Conservation (phyloP, 2,797 vertebrate species). For the Hylomyscus alleni region DNA sequence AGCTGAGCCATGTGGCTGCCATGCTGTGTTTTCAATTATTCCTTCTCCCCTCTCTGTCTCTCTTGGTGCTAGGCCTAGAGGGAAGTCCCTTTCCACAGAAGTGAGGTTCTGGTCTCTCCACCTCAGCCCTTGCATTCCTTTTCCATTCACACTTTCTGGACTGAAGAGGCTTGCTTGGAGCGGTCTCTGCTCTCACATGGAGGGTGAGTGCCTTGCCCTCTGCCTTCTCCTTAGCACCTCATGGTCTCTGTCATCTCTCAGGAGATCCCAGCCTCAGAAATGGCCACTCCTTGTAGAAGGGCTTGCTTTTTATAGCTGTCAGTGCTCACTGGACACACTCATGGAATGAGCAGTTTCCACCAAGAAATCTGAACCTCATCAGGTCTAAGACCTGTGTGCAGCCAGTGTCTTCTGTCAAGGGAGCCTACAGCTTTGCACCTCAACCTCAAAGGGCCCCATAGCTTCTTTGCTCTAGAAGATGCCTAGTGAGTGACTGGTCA, state of each 20-base stretch:
- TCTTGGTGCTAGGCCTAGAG: slow-evolving; percentile 85
- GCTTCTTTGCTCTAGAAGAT: slow-evolving; percentile 77
- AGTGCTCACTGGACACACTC: slow-evolving; percentile 64
- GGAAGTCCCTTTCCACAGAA: slow-evolving; percentile 84
- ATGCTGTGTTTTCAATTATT: slow-evolving; percentile 89
- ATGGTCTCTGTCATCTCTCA: background rate
- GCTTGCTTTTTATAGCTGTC: slow-evolving; percentile 53
- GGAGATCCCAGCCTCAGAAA: background rate
- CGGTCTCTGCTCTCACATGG: slow-evolving; percentile 27
- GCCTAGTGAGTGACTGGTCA: background rate
- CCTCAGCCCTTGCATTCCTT: slow-evolving; percentile 74
- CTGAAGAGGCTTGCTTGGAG: slow-evolving; percentile 16
- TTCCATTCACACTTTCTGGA: background rate
- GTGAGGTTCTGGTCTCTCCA: slow-evolving; percentile 80
- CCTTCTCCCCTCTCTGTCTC: slow-evolving; percentile 73
- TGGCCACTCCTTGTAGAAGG: background rate
- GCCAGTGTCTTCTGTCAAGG: slow-evolving; percentile 62
- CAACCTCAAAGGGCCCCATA: slow-evolving; percentile 34
- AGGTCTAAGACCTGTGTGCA: background rate
- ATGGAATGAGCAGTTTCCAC: slow-evolving; percentile 57
- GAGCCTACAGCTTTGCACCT: background rate
- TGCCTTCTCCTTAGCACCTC: rapidly evolving
- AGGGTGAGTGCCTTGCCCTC: background rate
- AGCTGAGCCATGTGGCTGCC: slow-evolving; percentile 76
- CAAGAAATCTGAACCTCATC: slow-evolving; percentile 62